Conservation (phyloP, 2,888 invertebrate species). For the Oxystoma pomonae region DNA sequence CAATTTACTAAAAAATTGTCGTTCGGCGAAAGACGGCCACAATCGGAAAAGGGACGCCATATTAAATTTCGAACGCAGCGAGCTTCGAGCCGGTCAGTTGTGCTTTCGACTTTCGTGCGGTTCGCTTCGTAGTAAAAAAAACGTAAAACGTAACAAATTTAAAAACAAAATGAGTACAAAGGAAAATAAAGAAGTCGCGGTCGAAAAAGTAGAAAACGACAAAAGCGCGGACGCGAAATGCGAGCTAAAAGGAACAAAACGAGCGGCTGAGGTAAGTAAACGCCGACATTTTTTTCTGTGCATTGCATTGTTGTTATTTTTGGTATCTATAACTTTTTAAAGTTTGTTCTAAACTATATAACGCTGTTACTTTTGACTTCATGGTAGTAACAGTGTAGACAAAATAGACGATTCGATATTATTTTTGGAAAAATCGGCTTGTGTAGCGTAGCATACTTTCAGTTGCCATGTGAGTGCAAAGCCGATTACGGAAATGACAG, state of each 20-base stretch:
- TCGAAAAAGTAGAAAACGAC: conserved; percentile 77
- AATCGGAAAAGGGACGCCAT: conserved; percentile 68
- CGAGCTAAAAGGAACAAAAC: conserved; percentile 82
- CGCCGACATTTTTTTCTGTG: conserved; percentile 14
- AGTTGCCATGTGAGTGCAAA: conserved; percentile 40
- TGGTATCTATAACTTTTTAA: conserved; percentile 3
- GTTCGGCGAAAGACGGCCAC: conserved; percentile 47
- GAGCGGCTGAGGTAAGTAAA: conserved; percentile 77
- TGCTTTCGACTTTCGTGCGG: conserved; percentile 60
- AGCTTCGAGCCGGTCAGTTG: conserved; percentile 64
- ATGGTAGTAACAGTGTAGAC: no score
- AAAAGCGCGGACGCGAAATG: conserved; percentile 74
- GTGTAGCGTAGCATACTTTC: no score
- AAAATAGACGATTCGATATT: not conserved
- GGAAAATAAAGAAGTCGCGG: conserved; percentile 83
- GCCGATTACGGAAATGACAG: conserved; percentile 22
- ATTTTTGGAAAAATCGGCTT: no score
- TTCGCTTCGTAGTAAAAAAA: conserved; percentile 39
- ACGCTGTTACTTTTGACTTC: not conserved
- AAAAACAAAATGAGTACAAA: conserved; percentile 72
- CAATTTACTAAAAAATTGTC: conserved; percentile 35
- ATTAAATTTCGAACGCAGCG: conserved; percentile 79
- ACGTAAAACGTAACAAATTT: conserved; percentile 32
- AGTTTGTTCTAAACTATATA: not conserved
- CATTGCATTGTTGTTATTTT: conserved; percentile 6